Evolutionary conservation across 2,113 vertebrate species (phyloP).

Genomic region (Clarias gariepinus): DNA sequence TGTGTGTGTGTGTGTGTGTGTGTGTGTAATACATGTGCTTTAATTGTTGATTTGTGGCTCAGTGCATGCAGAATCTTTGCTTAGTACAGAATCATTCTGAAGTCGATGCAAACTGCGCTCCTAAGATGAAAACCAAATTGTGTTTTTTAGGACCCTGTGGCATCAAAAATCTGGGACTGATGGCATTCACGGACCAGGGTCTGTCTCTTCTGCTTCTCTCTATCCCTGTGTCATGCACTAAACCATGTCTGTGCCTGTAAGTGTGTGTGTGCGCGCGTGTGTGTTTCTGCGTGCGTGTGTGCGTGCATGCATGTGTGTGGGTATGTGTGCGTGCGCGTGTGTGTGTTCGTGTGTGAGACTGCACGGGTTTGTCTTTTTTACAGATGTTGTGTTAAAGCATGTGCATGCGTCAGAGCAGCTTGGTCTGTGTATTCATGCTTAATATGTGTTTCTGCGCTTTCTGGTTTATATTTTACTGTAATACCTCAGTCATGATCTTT

Average conservation of each 20-base stretch:
- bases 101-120: slow-evolving; percentile 58
- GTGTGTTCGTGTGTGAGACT: not conserved
- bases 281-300: slow-evolving; percentile 41
- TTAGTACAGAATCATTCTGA: slow-evolving; percentile 50
- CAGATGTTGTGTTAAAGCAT: slow-evolving; percentile 28
- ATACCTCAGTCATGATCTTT: not conserved
- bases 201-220: slow-evolving; percentile 74
- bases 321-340: slow-evolving; percentile 42
- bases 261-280: slow-evolving; percentile 42
- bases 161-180: slow-evolving; percentile 85
- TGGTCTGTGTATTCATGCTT: slow-evolving; percentile 43
- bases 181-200: slow-evolving; percentile 78
- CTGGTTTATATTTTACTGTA: not conserved
- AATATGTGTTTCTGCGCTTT: slow-evolving; percentile 23
- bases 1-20: slow-evolving; percentile 46
- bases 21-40: slow-evolving; percentile 32
- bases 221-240: slow-evolving; percentile 78
- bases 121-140: slow-evolving; percentile 73
- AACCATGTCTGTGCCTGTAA: slow-evolving; percentile 63
- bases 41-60: slow-evolving; percentile 51
- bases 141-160: slow-evolving; percentile 83
- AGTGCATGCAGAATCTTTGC: slow-evolving; percentile 59
- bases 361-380: slow-evolving; percentile 23
- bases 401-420: slow-evolving; percentile 45
- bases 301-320: slow-evolving; percentile 41